Conservation (phyloP, 2,888 invertebrate species). For the Tetrapedia diversipes region DNA sequence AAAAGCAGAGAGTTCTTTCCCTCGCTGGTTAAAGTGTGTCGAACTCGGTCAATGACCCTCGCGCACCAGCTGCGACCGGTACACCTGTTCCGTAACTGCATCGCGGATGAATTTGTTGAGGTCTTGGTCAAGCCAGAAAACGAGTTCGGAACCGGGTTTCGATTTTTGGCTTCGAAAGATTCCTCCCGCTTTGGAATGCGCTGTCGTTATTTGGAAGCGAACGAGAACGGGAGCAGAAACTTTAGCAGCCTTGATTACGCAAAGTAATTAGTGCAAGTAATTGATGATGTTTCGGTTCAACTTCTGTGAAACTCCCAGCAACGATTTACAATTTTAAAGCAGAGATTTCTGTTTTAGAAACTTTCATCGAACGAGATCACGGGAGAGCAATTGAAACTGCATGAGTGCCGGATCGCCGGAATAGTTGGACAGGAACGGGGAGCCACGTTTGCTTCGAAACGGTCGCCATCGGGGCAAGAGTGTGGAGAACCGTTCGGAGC, state of each 20-base stretch:
- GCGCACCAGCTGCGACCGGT: constrained; percentile 28
- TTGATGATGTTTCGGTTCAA: neutral
- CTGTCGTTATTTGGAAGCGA: neutral
- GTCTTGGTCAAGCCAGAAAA: constrained; percentile 2
- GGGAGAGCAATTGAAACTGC: neutral
- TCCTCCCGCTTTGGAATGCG: neutral
- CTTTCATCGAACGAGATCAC: too few relatives aligned
- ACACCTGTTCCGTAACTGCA: constrained; percentile 39
- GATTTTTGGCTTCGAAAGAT: neutral
- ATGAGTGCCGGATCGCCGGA: neutral
- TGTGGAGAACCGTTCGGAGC: constrained; percentile 14
- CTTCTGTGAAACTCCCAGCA: neutral
- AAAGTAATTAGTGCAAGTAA: neutral
- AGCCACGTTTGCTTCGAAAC: neutral
- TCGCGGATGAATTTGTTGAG: constrained; percentile 19
- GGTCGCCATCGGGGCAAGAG: constrained; percentile 15
- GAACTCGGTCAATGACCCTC: constrained; percentile 53
- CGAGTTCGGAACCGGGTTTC: constrained; percentile 1
- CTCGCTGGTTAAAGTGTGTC: constrained; percentile 48
- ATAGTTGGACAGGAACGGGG: constrained; percentile 15
- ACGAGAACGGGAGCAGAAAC: neutral
- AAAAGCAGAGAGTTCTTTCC: constrained; percentile 60
- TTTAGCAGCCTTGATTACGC: neutral
- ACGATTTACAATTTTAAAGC: neutral
- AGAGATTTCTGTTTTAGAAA: too few relatives aligned